phyloP scores from a whole-genome alignment of 2,888 invertebrate genomes.

The Hylaea fasciaria region DNA sequence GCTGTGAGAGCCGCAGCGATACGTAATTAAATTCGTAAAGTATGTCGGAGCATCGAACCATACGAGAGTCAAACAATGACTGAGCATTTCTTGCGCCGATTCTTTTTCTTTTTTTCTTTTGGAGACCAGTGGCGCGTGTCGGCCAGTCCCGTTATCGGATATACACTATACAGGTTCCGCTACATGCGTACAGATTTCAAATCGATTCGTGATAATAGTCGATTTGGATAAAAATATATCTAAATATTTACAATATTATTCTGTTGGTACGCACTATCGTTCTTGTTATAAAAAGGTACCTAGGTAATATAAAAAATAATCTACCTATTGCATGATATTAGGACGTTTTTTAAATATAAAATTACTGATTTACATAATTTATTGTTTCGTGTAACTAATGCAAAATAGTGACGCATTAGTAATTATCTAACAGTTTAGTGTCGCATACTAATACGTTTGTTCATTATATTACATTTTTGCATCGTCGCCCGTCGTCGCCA shows the following conservation, averaged over 20 bases:
- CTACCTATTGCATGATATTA: no score
- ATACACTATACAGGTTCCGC: constrained; percentile 39
- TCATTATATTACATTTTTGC: background rate
- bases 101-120: constrained; percentile 47
- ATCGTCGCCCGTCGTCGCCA: no score
- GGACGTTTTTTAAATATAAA: no score
- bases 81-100: constrained; percentile 39
- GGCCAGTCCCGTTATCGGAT: constrained; percentile 54
- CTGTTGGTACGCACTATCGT: background rate
- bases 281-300: no score
- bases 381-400: no score
- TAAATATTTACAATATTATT: background rate
- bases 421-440: constrained; percentile 2
- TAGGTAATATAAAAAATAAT: no score
- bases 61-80: constrained; percentile 51
- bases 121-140: constrained; percentile 51
- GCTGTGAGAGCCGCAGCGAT: constrained; percentile 41
- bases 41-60: constrained; percentile 41
- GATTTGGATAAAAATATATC: no score
- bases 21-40: constrained; percentile 43
- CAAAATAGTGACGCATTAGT: background rate
- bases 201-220: constrained; percentile 24
- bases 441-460: constrained; percentile 6
- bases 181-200: constrained; percentile 42
- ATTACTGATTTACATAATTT: no score